phyloP scores from a whole-genome alignment of 2,113 vertebrate genomes.

The Erythrocercus mccallii region DNA sequence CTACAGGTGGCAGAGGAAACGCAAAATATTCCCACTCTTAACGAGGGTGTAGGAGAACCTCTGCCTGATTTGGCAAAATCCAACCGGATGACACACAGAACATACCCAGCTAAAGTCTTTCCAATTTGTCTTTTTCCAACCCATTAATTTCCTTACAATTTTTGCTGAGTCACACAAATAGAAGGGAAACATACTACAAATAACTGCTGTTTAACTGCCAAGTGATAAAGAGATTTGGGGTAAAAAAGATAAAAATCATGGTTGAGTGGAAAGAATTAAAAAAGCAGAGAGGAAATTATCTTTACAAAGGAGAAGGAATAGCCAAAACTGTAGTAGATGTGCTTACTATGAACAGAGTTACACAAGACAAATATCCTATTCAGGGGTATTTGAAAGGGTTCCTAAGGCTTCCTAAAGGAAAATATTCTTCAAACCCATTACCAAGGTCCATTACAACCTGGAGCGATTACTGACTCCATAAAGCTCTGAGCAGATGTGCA shows the following conservation, averaged over 20 bases:
- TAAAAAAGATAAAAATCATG: not conserved
- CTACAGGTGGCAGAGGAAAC: not conserved
- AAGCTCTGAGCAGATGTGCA: not conserved
- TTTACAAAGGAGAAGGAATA: not conserved
- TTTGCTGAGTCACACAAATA: not conserved
- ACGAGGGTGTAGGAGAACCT: rapidly evolving
- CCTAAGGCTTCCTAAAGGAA: not conserved
- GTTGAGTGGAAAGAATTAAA: not conserved
- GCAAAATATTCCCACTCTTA: not conserved
- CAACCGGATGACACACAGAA: not conserved
- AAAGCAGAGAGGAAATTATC: not conserved
- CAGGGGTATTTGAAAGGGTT: not conserved
- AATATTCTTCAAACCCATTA: not conserved
- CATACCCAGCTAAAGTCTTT: not conserved
- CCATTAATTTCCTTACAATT: not conserved
- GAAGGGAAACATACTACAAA: not conserved
- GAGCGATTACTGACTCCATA: not conserved
- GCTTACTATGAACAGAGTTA: not conserved
- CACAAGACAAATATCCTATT: not conserved
- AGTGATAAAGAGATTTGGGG: not conserved
- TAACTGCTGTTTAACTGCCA: not conserved
- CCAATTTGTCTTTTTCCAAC: not conserved
- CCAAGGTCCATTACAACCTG: not conserved
- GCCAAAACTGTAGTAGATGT: not conserved
- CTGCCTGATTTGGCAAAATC: not conserved